These are phyloP conservation scores for Drosophila pseudoobscura DNA, from an alignment of 1,140 invertebrate species.

Conservation along the genomic window DNA sequence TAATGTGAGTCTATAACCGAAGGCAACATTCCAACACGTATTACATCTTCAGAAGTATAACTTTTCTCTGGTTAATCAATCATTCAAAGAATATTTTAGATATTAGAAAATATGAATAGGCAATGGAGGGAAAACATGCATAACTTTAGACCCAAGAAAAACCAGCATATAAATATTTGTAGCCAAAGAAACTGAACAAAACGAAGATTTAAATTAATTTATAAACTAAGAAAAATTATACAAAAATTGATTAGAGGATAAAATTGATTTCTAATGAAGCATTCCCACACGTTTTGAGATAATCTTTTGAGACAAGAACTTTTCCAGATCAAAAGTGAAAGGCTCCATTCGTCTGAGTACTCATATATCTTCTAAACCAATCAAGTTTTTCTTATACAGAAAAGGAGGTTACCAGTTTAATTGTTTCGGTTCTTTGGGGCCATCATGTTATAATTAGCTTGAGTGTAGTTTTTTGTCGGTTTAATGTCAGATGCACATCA, in stretches of 20 bases:
- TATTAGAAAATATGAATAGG: too few species aligned
- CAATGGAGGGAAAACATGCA: too few species aligned
- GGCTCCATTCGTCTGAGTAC: constrained; percentile 27
- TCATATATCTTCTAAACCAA: constrained; percentile 15
- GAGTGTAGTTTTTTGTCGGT: constrained; percentile 18
- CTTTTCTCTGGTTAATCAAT: constrained; percentile 2
- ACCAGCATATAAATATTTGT: background rate
- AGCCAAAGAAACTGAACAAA: too few species aligned
- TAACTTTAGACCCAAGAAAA: too few species aligned
- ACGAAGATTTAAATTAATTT: too few species aligned
- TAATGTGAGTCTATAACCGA: background rate
- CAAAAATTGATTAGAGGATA: too few species aligned
- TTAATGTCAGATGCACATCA: constrained; percentile 67
- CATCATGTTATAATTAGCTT: constrained; percentile 46
- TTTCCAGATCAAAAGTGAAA: constrained; percentile 54
- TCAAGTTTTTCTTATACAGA: constrained; percentile 19
- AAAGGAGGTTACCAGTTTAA: constrained; percentile 60
- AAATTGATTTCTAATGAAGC: too few species aligned
- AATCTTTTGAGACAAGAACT: background rate
- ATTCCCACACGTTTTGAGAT: too few species aligned
- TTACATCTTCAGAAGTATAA: constrained; percentile 2
- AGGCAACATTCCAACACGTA: constrained; percentile 18
- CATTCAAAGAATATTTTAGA: too few species aligned
- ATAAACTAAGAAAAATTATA: too few species aligned
- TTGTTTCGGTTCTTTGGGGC: constrained; percentile 33